A percentile compares a stretch with the other conserved stretches of the same genome.
Conservation (phyloP, 1,140 invertebrate genomes). For the Drosophila erecta region DNA sequence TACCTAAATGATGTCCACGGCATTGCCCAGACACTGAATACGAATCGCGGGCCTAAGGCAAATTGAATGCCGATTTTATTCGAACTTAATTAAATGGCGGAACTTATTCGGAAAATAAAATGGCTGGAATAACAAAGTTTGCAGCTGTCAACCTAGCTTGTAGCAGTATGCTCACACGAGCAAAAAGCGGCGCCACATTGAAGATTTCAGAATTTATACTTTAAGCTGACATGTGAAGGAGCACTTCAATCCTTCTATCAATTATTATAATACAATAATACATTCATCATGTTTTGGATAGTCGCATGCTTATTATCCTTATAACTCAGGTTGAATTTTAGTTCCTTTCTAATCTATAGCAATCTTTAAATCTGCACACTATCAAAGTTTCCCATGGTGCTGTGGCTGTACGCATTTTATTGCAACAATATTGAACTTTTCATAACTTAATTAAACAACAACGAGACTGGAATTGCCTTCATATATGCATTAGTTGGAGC, state of each 20-base stretch:
- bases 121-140: conserved; percentile 18
- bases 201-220: too few species aligned
- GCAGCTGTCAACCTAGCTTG: background rate
- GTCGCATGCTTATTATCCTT: too few species aligned
- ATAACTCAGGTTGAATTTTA: too few species aligned
- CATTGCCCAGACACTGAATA: conserved; percentile 36
- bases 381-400: background rate
- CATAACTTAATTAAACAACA: conserved; percentile 39
- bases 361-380: background rate
- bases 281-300: too few species aligned
- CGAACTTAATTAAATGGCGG: conserved; percentile 67
- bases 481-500: conserved; percentile 28
- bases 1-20: conserved; percentile 56
- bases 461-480: conserved; percentile 35
- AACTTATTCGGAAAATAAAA: conserved; percentile 25
- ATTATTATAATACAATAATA: too few species aligned
- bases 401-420: conserved; percentile 24
- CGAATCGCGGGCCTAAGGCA: conserved; percentile 25
- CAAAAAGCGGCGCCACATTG: background rate
- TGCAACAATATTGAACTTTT: conserved; percentile 39
- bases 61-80: conserved; percentile 56
- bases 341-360: background rate
- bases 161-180: background rate
- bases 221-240: too few species aligned
- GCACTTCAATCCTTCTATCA: too few species aligned